These are phyloP conservation scores for Eciton burchellii DNA, from an alignment of 1,140 invertebrate genomes.

Conservation along the genomic window DNA sequence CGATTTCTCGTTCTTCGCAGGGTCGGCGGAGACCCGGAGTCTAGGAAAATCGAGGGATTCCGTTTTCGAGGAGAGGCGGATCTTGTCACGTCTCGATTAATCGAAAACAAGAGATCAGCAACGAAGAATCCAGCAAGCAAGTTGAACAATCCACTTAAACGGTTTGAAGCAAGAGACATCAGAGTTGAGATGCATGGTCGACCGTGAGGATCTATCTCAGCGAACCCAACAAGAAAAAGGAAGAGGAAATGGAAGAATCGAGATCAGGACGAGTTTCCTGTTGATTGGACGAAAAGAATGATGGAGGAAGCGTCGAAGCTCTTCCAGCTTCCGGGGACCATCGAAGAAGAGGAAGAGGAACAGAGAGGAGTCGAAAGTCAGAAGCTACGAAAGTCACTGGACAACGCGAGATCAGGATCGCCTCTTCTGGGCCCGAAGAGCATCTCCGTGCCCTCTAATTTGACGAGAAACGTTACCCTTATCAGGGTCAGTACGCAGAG, in stretches of 20 bases:
- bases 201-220: neutral
- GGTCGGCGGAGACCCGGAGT: neutral
- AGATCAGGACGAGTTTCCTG: neutral
- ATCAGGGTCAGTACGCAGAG: conserved; percentile 80
- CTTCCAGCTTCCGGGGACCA: conserved; percentile 82
- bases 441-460: conserved; percentile 38
- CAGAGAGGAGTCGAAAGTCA: conserved; percentile 55
- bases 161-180: conserved; percentile 5
- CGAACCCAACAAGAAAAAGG: neutral
- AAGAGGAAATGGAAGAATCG: neutral
- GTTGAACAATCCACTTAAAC: neutral
- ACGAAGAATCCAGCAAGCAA: conserved; percentile 11
- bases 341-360: conserved; percentile 81
- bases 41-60: neutral
- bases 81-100: neutral
- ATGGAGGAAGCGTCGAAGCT: conserved; percentile 80
- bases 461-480: conserved; percentile 78
- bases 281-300: neutral
- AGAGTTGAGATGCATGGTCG: neutral
- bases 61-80: neutral
- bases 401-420: conserved; percentile 75
- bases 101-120: conserved; percentile 1
- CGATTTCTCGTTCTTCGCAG: conserved; percentile 10
- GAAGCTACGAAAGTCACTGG: conserved; percentile 29
- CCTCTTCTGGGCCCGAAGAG: conserved; percentile 73